These are phyloP conservation scores for Hirtodrosophila cameraria DNA, from an alignment of 2,888 invertebrate genomes.

Conservation along the genomic window DNA sequence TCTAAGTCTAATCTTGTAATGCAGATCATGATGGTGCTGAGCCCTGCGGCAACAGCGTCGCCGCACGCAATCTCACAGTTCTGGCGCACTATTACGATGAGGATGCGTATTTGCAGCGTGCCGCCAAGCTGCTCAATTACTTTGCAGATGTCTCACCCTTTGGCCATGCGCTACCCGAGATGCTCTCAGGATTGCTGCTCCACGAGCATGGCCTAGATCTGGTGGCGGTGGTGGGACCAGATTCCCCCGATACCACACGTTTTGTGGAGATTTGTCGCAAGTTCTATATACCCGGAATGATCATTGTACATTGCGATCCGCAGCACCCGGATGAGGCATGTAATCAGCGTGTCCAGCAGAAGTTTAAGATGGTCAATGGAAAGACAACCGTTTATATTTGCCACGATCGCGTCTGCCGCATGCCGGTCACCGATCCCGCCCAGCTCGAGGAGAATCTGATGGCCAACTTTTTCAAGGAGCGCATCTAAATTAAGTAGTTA, in stretches of 20 bases:
- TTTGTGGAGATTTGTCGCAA: conserved; percentile 82
- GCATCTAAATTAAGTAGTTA: conserved; percentile 32
- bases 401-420: conserved; percentile 83
- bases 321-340: conserved; percentile 69
- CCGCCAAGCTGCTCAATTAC: conserved; percentile 76
- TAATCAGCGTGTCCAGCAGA: conserved; percentile 77
- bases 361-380: conserved; percentile 83
- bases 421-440: conserved; percentile 82
- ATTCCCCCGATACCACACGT: conserved; percentile 74
- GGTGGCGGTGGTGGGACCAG: conserved; percentile 83
- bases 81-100: conserved; percentile 88
- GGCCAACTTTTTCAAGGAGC: conserved; percentile 76
- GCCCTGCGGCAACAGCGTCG: conserved; percentile 95
- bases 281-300: conserved; percentile 83
- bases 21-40: conserved; percentile 97
- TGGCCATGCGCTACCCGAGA: conserved; percentile 83
- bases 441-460: conserved; percentile 81
- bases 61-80: conserved; percentile 91
- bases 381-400: conserved; percentile 84
- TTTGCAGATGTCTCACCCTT: conserved; percentile 80
- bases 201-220: conserved; percentile 82
- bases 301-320: conserved; percentile 82
- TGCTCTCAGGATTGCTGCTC: conserved; percentile 82
- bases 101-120: conserved; percentile 69
- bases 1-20: not conserved